Evolutionary conservation across 2,113 vertebrate species (phyloP).

Genomic region (Mugil cephalus): DNA sequence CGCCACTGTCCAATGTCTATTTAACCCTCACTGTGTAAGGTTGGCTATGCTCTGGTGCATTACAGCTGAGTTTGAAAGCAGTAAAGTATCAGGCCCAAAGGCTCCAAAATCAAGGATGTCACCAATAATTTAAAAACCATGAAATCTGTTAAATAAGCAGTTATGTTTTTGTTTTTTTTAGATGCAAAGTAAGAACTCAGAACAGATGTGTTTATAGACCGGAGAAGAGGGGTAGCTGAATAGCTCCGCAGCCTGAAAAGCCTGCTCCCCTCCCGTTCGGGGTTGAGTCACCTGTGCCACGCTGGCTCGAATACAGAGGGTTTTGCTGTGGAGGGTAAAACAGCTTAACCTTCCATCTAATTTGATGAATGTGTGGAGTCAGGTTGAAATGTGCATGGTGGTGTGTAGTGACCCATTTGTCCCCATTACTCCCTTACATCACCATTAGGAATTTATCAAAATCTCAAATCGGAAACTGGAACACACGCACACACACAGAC

Average conservation of each 20-base stretch:
- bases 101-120: conserved; percentile 14
- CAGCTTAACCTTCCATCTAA: neutral
- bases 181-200: conserved; percentile 29
- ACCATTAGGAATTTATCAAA: neutral
- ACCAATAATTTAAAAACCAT: conserved; percentile 32
- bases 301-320: neutral
- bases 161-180: conserved; percentile 46
- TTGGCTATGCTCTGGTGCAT: conserved; percentile 38
- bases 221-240: neutral
- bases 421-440: neutral
- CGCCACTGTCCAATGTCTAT: neutral
- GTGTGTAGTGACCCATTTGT: neutral
- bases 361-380: neutral
- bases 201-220: conserved; percentile 24
- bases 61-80: conserved; percentile 48
- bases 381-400: neutral
- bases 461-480: neutral
- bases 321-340: conserved; percentile 2
- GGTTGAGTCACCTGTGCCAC: neutral
- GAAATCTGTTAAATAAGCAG: conserved; percentile 47
- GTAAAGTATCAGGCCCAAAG: conserved; percentile 38
- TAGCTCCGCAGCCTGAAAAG: neutral
- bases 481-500: neutral
- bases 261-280: conserved; percentile 1
- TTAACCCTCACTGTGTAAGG: too few species aligned